A percentile compares a stretch with the other conserved stretches of the same genome.
Conservation (phyloP, 2,888 invertebrate genomes). For the Lycophotia porphyrea region DNA sequence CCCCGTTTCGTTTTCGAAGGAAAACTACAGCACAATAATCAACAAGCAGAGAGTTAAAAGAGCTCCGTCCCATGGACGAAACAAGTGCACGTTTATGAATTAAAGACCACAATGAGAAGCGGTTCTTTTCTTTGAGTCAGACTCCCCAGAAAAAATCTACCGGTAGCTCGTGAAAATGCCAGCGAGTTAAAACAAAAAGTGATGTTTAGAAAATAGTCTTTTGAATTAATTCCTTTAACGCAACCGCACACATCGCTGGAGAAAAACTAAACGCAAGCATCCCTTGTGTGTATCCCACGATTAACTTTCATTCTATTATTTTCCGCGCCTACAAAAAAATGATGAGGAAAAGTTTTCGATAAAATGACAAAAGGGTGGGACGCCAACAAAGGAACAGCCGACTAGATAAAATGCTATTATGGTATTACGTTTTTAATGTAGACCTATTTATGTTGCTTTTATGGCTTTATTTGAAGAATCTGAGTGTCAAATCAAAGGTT, state of each 20-base stretch:
- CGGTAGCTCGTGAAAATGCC: background rate
- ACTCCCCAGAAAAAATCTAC: background rate
- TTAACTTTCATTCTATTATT: constrained; percentile 19
- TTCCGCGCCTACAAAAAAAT: constrained; percentile 4
- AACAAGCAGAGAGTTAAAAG: background rate
- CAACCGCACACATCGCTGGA: background rate
- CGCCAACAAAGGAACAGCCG: background rate
- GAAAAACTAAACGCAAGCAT: background rate
- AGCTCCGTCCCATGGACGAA: background rate
- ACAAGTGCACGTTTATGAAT: background rate
- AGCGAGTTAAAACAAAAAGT: background rate
- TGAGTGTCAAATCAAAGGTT: background rate
- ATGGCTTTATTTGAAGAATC: background rate
- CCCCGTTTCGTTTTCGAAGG: background rate
- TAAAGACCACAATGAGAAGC: constrained; percentile 15
- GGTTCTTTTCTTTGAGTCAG: background rate
- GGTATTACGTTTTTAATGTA: constrained; percentile 3
- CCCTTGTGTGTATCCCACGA: background rate
- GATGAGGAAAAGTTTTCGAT: constrained; percentile 11
- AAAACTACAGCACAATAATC: background rate
- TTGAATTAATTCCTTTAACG: background rate
- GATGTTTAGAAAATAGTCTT: background rate
- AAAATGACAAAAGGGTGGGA: constrained; percentile 12
- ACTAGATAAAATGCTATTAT: constrained; percentile 5
- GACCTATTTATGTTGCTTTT: background rate